These are phyloP conservation scores for Drosophila neocordata DNA, from an alignment of 1,140 invertebrate genomes.

Conservation along the genomic window DNA sequence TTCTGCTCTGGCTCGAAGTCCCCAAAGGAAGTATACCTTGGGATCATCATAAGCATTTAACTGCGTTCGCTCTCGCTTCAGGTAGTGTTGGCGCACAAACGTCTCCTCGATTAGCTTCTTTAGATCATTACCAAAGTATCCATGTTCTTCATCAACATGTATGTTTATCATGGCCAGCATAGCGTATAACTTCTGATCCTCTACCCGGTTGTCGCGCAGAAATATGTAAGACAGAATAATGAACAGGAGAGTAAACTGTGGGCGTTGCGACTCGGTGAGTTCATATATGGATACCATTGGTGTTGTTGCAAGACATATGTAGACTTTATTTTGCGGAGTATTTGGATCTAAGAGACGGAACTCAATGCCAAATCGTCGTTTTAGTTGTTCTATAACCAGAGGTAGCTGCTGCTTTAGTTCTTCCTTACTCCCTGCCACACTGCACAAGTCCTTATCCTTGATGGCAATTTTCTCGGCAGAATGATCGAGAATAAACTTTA, in stretches of 20 bases:
- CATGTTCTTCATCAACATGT: constrained; percentile 56
- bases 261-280: constrained; percentile 46
- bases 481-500: constrained; percentile 60
- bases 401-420: constrained; percentile 30
- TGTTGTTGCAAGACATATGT: constrained; percentile 47
- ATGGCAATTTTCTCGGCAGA: constrained; percentile 55
- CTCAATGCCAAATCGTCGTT: constrained; percentile 42
- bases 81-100: constrained; percentile 71
- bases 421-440: constrained; percentile 24
- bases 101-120: constrained; percentile 67
- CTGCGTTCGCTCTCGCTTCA: constrained; percentile 62
- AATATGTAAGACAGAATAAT: constrained; percentile 70
- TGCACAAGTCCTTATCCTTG: constrained; percentile 49
- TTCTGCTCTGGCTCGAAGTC: constrained; percentile 54
- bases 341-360: constrained; percentile 22
- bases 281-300: constrained; percentile 49
- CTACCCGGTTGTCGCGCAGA: constrained; percentile 43
- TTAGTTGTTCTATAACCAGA: constrained; percentile 40
- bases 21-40: constrained; percentile 51
- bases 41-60: constrained; percentile 49
- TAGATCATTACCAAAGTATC: constrained; percentile 59
- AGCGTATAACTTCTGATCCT: constrained; percentile 50
- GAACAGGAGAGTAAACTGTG: constrained; percentile 50
- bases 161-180: constrained; percentile 52
- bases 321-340: constrained; percentile 31